Conservation (phyloP, 2,113 vertebrate genomes). For the Eurystomus gularis region DNA sequence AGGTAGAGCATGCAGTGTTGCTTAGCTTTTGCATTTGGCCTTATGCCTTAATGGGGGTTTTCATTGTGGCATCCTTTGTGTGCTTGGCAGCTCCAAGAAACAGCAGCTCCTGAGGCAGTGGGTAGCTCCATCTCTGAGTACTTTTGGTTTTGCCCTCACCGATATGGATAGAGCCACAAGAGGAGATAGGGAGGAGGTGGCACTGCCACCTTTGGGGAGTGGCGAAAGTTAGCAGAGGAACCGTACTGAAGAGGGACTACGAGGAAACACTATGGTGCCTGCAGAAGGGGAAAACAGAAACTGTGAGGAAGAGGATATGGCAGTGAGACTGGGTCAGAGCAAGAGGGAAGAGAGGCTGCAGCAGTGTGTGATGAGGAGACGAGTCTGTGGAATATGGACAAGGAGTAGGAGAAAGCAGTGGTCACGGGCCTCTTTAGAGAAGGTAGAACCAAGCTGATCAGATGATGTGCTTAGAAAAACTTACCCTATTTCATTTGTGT, state of each 20-base stretch:
- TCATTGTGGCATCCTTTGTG: not conserved
- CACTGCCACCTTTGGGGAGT: accelerated
- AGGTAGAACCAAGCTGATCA: not conserved
- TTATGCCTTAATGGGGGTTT: accelerated
- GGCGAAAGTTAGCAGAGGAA: not conserved
- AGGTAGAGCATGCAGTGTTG: not conserved
- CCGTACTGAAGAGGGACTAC: not conserved
- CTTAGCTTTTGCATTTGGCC: not conserved
- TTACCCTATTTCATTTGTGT: not conserved
- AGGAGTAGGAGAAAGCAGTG: not conserved
- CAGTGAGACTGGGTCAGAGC: not conserved
- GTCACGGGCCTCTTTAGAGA: accelerated
- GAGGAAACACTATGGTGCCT: not conserved
- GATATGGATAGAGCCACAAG: accelerated
- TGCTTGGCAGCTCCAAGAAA: not conserved
- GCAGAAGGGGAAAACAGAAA: not conserved
- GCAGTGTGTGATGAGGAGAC: not conserved
- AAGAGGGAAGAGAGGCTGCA: not conserved
- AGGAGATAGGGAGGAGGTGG: not conserved
- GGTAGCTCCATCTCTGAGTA: accelerated
- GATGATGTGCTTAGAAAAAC: not conserved
- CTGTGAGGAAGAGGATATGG: not conserved
- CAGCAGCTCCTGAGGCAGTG: not conserved
- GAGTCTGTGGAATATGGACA: not conserved
- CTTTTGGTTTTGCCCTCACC: accelerated